Evolutionary conservation across 2,113 vertebrate species (phyloP).

Genomic region (Corythaeola cristata): DNA sequence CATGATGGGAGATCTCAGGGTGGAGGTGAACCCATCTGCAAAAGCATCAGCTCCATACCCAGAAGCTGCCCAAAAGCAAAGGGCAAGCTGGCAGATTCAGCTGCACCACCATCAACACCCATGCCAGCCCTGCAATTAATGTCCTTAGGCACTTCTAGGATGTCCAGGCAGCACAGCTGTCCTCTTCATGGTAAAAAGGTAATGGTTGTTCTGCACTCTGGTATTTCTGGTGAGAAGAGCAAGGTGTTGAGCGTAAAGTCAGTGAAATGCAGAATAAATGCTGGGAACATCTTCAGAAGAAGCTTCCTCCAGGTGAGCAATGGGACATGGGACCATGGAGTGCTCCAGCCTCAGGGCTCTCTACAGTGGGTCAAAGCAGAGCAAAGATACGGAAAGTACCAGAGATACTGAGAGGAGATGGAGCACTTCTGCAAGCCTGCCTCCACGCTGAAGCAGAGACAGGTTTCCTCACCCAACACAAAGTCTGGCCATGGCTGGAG

Average conservation of each 20-base stretch:
- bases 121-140: too few relatives aligned
- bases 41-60: not conserved
- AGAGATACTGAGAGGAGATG: not conserved
- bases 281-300: not conserved
- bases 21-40: not conserved
- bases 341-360: not conserved
- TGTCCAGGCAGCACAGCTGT: not conserved
- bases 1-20: not conserved
- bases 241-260: not conserved
- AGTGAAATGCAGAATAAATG: not conserved
- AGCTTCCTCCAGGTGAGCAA: not conserved
- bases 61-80: not conserved
- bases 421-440: not conserved
- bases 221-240: not conserved
- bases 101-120: not conserved
- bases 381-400: not conserved
- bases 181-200: not conserved
- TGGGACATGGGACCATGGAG: not conserved
- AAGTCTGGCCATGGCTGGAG: not conserved
- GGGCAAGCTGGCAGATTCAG: not conserved
- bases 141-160: not conserved
- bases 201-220: not conserved
- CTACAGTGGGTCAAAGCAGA: not conserved
- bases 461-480: not conserved
- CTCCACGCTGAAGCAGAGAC: fast-evolving